Base-by-base conservation (phyloP, 2,797 vertebrate species). In the Phalanger gymnotis region DNA sequence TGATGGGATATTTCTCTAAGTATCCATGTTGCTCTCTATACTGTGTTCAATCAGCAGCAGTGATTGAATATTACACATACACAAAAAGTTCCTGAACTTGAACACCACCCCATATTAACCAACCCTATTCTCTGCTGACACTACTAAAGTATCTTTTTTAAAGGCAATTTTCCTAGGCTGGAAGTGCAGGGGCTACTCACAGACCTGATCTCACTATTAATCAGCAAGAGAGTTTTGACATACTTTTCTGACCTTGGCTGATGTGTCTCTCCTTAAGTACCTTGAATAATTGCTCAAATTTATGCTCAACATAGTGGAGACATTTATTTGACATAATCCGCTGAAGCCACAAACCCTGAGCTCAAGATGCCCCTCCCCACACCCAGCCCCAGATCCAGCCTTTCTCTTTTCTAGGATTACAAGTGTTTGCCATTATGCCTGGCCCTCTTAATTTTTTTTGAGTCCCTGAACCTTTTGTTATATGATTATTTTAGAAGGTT, bases 281-380 rank as follows among this genome's bases (percentile, higher is more conserved):
- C 40, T 47, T 47, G 73, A 81, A 22, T 25, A 81, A 47, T 9
- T 27, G 22, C 2, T 81, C 40, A 81, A 47, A 47, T 81, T 47
- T 47, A 11, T 81, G 73, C 40, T 9, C 47, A 1, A 73, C 0
- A 3, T 25, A 47, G 7, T 10, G 22, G 73, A 3, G 2, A 11
- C 11, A n/a, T 14, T 40, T 9, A 40, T 40, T 73, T 40, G 5
- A 5, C 5, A 73, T 40, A 22, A 3, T 10, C 12, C 40, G 11
- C 40, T 25, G 6, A 2, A 47, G n/a, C 9, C 40, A 81, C 0
- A 81, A 81, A 7, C 47, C 3, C n/a, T 47, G 7, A 81, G 3
- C n/a, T 81, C 1, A 9, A 81, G 7, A 81, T 27, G 1, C n/a
- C 1, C 22, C 0, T 0, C 66, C 7, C 1, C 13, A n/a, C 34